These are phyloP conservation scores for Cochlearius cochlearius DNA, from an alignment of 2,113 vertebrate species.

Conservation along the genomic window DNA sequence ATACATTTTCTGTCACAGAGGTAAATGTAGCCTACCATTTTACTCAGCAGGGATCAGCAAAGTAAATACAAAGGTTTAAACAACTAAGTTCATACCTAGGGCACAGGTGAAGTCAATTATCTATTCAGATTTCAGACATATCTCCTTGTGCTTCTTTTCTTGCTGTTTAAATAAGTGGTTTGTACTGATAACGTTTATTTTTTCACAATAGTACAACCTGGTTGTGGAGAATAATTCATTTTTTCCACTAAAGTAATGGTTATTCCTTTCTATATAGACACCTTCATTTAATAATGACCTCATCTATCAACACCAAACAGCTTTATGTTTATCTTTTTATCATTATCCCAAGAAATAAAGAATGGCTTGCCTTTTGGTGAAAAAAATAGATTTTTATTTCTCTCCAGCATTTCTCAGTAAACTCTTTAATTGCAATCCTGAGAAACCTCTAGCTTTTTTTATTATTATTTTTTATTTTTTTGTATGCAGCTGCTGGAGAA, in stretches of 20 bases:
- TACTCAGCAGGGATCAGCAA: neutral
- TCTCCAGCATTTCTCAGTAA: neutral
- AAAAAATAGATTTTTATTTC: neutral
- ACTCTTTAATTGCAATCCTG: neutral
- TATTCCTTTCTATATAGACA: neutral
- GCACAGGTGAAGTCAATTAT: neutral
- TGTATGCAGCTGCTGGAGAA: neutral
- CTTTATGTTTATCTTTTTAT: neutral
- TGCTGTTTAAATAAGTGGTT: neutral
- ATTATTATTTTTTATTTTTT: neutral
- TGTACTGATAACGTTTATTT: neutral
- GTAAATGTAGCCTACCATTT: neutral
- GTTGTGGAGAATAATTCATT: neutral
- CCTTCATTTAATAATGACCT: neutral
- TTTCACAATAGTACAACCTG: neutral
- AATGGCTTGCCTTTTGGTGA: neutral
- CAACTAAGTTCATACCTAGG: neutral
- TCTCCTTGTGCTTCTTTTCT: neutral
- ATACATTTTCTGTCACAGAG: neutral
- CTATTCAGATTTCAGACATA: neutral
- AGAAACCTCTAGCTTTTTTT: neutral
- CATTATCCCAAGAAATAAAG: neutral
- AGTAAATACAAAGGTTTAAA: neutral
- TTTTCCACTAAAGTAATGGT: neutral
- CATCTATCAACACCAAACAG: neutral